phyloP scores from a whole-genome alignment of 2,797 vertebrate species.

The Sebastes miniatus region DNA sequence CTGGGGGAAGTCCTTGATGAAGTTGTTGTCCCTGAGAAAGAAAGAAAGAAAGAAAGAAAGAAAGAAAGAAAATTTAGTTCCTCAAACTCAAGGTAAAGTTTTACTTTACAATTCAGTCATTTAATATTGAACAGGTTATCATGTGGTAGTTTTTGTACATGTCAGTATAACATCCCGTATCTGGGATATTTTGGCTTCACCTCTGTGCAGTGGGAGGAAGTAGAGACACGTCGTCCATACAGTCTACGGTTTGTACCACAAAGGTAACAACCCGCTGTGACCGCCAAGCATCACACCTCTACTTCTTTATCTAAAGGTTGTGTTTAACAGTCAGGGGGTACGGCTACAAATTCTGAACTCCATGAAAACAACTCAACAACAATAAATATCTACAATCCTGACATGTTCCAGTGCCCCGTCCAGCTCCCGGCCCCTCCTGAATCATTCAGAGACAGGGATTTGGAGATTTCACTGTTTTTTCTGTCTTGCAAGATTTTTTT shows the following conservation, averaged over 20 bases:
- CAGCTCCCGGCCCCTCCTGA: slow-evolving; percentile 21
- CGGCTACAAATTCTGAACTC: slow-evolving; percentile 6
- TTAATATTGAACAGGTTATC: neutral
- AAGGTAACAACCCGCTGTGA: neutral
- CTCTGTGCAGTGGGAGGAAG: too few species aligned
- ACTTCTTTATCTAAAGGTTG: neutral
- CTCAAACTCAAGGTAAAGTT: neutral
- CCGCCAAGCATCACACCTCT: neutral
- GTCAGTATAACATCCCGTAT: too few species aligned
- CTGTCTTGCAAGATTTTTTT: neutral
- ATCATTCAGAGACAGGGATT: slow-evolving; percentile 47
- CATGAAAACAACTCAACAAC: slow-evolving; percentile 12
- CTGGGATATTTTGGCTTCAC: too few species aligned
- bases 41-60: neutral
- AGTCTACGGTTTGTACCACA: neutral
- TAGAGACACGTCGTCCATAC: too few species aligned
- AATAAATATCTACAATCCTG: slow-evolving; percentile 19
- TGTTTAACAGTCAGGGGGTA: slow-evolving; percentile 2
- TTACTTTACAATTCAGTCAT: neutral
- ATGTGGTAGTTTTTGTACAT: neutral
- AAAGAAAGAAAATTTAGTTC: neutral
- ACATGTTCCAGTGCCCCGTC: neutral
- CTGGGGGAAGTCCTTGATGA: slow-evolving; percentile 98
- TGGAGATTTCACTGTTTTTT: slow-evolving; percentile 12
- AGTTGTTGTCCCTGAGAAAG: slow-evolving; percentile 93